Evolutionary conservation across 2,113 vertebrate species (phyloP).

Genomic region (Plestiodon gilberti): DNA sequence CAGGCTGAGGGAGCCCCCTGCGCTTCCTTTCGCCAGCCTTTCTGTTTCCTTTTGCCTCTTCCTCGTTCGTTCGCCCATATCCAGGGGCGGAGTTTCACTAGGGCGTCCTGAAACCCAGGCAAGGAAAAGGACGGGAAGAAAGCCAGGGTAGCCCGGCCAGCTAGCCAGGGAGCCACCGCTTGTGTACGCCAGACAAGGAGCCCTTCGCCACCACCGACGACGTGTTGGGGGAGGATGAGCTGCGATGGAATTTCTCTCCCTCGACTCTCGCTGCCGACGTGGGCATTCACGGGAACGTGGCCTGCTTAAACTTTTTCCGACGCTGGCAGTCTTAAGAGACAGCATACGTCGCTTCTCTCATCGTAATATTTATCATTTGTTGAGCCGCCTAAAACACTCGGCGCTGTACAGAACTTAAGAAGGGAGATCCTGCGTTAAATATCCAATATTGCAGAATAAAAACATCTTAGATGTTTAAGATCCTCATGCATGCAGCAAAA

Average conservation of each 20-base stretch:
- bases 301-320: background rate
- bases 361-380: background rate
- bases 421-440: no score
- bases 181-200: no score
- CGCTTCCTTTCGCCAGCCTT: background rate
- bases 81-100: constrained; percentile 15
- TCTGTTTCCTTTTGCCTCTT: background rate
- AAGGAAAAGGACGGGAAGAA: background rate
- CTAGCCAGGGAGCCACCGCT: background rate
- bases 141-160: background rate
- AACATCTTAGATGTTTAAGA: no score
- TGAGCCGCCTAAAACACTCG: background rate
- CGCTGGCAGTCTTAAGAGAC: background rate
- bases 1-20: background rate
- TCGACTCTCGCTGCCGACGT: background rate
- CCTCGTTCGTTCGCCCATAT: constrained; percentile 2
- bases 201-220: background rate
- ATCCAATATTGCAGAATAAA: no score
- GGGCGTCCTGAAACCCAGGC: constrained; percentile 22
- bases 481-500: no score
- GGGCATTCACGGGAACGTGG: background rate
- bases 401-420: no score
- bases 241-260: background rate
- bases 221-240: background rate
- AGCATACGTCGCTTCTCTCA: no score